Conservation (phyloP, 2,797 vertebrate species). For the Gallirallus australis region DNA sequence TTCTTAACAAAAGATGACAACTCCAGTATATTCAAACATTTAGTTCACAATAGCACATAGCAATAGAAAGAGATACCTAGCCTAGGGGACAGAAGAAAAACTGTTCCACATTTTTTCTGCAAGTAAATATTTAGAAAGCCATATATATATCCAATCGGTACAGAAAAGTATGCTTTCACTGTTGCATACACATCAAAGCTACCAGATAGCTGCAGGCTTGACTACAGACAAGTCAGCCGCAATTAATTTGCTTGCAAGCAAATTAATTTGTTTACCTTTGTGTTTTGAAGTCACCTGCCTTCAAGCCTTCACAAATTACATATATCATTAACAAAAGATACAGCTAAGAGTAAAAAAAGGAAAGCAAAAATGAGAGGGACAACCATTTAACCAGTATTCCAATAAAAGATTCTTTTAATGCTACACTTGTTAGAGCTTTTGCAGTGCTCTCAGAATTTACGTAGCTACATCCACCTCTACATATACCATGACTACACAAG, state of each 20-base stretch:
- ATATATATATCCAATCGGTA: background rate
- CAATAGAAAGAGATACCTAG: background rate
- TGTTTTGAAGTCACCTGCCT: background rate
- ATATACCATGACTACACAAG: rapidly evolving
- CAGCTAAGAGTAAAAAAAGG: rapidly evolving
- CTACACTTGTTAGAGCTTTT: background rate
- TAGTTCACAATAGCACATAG: background rate
- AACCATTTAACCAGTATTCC: background rate
- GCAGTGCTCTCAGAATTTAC: too few species aligned
- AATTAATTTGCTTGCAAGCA: background rate
- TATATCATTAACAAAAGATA: background rate
- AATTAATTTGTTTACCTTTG: too few species aligned
- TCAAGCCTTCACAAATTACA: background rate
- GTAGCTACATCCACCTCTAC: background rate
- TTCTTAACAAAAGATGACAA: background rate
- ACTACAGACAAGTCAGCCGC: background rate
- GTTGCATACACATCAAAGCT: background rate
- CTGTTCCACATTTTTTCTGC: background rate
- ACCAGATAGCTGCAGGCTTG: rapidly evolving
- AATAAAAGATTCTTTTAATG: background rate
- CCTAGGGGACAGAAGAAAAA: background rate
- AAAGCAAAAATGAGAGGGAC: background rate
- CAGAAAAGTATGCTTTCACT: background rate
- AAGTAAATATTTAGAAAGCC: background rate
- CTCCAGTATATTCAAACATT: background rate